Base-by-base conservation (phyloP, 2,888 invertebrate species). In the Leptopilina myrica region DNA sequence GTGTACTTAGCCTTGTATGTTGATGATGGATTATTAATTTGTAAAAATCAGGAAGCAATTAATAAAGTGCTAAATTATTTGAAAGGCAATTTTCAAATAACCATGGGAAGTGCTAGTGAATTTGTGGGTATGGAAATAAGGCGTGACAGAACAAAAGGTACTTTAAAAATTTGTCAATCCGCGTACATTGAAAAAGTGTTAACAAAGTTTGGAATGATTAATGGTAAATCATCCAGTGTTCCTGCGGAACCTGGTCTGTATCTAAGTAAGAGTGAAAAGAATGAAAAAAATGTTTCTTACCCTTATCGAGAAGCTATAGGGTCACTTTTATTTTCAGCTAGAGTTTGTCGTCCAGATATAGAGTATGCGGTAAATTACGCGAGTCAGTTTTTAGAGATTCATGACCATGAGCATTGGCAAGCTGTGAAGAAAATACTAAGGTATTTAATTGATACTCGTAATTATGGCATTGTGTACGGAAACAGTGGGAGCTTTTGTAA, bases 361-460 rank as follows among this genome's bases (percentile, higher is more conserved):
- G 69, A 67, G 5, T 78, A 69, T 64, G 62, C 78, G 5, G 69
- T 78, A 40, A 78, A 78, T 46, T 69, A 78, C 9, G 64, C 69
- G 15, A 69, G 69, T 69, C 67, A 69, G 6, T 78, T 62, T 62
- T 2, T 78, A 5, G 62, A 46, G 7, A n/a, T 11, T 62, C n/a
- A 62, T 0, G 12, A 56, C 46, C n/a, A 62, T 0, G 12, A 56
- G 33, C 62, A 69, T 43, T 67, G 66, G 49, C 15, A 79, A 49
- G 76, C 75, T 5, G 75, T 83, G 3, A 79, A 80, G 62, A 64
- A 82, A 64, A 81, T 86, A 20, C 79, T 87, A 46, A 77, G 81
- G 11, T 87, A 86, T 78, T 73, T 87, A 56, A 83, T 78, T 20
- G 85, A 83, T 56, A 86, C 87, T 6, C 11, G 14, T 1, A 62